These are phyloP conservation scores for Koerneria pararmatus DNA, from an alignment of 2,888 invertebrate genomes.

Conservation along the genomic window DNA sequence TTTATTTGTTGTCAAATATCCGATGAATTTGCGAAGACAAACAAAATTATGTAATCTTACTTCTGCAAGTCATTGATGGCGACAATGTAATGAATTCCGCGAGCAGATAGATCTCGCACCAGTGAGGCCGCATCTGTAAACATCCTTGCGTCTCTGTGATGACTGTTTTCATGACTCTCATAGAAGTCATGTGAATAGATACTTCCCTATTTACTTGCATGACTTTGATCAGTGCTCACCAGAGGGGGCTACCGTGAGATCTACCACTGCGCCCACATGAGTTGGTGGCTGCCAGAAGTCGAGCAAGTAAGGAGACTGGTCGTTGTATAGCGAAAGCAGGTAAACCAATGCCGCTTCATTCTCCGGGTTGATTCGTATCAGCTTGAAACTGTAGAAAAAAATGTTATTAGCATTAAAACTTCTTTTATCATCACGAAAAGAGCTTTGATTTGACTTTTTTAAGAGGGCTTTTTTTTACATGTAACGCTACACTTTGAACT, in stretches of 20 bases:
- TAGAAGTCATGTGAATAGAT: no score
- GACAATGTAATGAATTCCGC: conserved; percentile 47
- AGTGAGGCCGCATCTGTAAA: conserved; percentile 25
- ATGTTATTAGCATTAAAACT: no score
- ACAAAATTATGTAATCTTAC: no score
- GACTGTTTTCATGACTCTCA: no score
- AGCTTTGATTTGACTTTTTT: no score
- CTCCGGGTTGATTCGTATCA: conserved; percentile 53
- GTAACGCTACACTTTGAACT: no score
- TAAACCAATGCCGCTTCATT: conserved; percentile 44
- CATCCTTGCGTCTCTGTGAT: no score
- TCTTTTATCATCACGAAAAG: background rate
- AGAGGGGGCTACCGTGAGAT: conserved; percentile 47
- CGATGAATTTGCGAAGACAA: background rate
- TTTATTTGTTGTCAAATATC: background rate
- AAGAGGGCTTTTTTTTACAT: no score
- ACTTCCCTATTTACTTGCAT: no score
- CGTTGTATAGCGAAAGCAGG: conserved; percentile 44
- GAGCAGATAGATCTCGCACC: conserved; percentile 47
- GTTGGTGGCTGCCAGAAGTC: conserved; percentile 57
- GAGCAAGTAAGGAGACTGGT: conserved; percentile 45
- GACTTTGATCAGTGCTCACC: conserved; percentile 32
- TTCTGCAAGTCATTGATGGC: conserved; percentile 55
- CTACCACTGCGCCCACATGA: conserved; percentile 37
- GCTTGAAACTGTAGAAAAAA: conserved; percentile 53